phyloP scores from a whole-genome alignment of 1,140 invertebrate species.

The Drosophila pachea region DNA sequence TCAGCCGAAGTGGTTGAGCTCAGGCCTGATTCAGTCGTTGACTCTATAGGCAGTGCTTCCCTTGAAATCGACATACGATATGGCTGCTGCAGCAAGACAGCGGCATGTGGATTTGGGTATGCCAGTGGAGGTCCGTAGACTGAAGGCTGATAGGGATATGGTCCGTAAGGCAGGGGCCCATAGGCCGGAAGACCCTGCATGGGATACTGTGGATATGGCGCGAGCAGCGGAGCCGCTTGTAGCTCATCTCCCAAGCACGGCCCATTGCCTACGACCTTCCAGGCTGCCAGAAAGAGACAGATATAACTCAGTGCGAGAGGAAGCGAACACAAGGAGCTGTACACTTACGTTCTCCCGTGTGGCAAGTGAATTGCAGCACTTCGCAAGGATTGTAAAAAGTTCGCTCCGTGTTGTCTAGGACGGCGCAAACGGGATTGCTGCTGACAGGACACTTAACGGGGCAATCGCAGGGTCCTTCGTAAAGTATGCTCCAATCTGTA shows the following conservation, averaged over 20 bases:
- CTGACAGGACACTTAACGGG: slow-evolving; percentile 6
- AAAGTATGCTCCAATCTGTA: slow-evolving; percentile 50
- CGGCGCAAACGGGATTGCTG: slow-evolving; percentile 22
- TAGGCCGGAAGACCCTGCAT: slow-evolving; percentile 10
- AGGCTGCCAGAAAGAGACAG: slow-evolving; percentile 1
- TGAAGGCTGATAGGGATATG: neutral
- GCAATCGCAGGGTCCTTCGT: slow-evolving; percentile 40
- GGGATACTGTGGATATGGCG: slow-evolving; percentile 3
- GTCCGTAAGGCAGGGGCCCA: neutral
- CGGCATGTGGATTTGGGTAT: neutral
- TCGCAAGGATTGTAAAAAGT: slow-evolving; percentile 23
- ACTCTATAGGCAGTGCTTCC: slow-evolving; percentile 15
- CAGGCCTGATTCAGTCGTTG: neutral
- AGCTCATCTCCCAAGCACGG: neutral
- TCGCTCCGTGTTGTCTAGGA: neutral
- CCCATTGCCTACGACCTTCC: slow-evolving; percentile 5
- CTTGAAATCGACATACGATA: slow-evolving; percentile 18
- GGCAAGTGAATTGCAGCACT: slow-evolving; percentile 11
- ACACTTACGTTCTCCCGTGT: slow-evolving; percentile 18
- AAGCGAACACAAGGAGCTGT: neutral
- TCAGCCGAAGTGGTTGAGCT: neutral
- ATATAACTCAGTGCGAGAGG: no score
- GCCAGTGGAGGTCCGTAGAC: neutral
- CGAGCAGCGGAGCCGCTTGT: neutral
- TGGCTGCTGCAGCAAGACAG: neutral